A percentile compares a stretch with the other conserved stretches of the same genome.
Conservation (phyloP, 2,888 invertebrate species). For the Oxyscelio sp. region DNA sequence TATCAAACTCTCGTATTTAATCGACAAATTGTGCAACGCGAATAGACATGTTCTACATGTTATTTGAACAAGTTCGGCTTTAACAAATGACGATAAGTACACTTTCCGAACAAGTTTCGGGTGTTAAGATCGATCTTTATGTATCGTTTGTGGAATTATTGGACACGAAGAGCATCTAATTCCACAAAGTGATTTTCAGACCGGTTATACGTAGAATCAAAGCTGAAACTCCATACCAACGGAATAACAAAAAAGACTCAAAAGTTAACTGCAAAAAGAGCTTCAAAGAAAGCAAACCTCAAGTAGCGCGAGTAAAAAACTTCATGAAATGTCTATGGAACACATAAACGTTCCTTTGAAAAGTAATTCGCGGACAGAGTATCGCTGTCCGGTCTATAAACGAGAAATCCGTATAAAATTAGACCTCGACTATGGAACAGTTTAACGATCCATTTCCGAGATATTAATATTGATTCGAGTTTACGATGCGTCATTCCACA, state of each 20-base stretch:
- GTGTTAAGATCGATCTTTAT: constrained; percentile 69
- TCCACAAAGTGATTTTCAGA: constrained; percentile 86
- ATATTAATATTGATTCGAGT: constrained; percentile 55
- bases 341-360: constrained; percentile 62
- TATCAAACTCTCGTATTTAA: too few relatives aligned
- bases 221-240: constrained; percentile 83
- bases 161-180: constrained; percentile 81
- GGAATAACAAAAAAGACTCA: constrained; percentile 77
- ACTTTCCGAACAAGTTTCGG: constrained; percentile 59
- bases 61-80: too few relatives aligned
- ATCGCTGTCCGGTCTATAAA: neutral
- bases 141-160: constrained; percentile 56
- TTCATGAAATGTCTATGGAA: constrained; percentile 48
- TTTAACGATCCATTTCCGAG: constrained; percentile 50
- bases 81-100: too few relatives aligned
- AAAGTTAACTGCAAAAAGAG: constrained; percentile 73
- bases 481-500: constrained; percentile 44
- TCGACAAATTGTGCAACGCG: too few relatives aligned
- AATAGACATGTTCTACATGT: too few relatives aligned
- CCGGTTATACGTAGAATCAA: constrained; percentile 85
- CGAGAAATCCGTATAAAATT: constrained; percentile 43
- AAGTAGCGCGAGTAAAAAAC: constrained; percentile 39
- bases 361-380: constrained; percentile 5
- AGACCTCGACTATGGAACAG: constrained; percentile 19
- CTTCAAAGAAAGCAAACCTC: constrained; percentile 70